Conservation (phyloP, 2,888 invertebrate species). For the Agrochola lota region DNA sequence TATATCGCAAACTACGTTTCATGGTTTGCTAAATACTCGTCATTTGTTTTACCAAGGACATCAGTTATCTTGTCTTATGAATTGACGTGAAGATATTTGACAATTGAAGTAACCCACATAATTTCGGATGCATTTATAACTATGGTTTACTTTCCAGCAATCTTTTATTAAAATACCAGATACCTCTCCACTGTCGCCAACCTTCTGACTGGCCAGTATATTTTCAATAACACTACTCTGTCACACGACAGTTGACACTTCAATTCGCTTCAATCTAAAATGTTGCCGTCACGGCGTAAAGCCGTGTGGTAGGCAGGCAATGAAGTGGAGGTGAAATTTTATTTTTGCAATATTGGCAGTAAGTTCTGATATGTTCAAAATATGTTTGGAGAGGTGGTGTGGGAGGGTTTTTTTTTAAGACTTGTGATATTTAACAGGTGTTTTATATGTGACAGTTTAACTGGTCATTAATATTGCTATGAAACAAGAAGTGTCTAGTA, state of each 20-base stretch:
- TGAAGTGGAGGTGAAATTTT: constrained; percentile 42
- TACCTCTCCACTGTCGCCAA: constrained; percentile 65
- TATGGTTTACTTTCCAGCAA: not conserved
- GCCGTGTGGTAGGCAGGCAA: constrained; percentile 40
- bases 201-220: constrained; percentile 71
- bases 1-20: too few relatives aligned
- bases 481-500: constrained; percentile 8
- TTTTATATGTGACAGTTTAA: constrained; percentile 13
- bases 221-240: constrained; percentile 79
- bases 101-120: too few relatives aligned
- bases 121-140: too few relatives aligned
- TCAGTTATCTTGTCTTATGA: too few relatives aligned
- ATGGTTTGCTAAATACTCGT: too few relatives aligned
- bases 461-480: not conserved
- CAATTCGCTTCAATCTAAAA: constrained; percentile 84
- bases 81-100: too few relatives aligned
- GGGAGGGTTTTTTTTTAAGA: not conserved
- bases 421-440: constrained; percentile 21
- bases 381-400: too few relatives aligned
- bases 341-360: constrained; percentile 35
- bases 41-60: too few relatives aligned
- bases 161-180: not conserved
- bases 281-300: constrained; percentile 65
- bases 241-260: constrained; percentile 79
- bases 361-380: constrained; percentile 29